These are phyloP conservation scores for Tachycineta bicolor DNA, from an alignment of 2,113 vertebrate species.

Conservation along the genomic window DNA sequence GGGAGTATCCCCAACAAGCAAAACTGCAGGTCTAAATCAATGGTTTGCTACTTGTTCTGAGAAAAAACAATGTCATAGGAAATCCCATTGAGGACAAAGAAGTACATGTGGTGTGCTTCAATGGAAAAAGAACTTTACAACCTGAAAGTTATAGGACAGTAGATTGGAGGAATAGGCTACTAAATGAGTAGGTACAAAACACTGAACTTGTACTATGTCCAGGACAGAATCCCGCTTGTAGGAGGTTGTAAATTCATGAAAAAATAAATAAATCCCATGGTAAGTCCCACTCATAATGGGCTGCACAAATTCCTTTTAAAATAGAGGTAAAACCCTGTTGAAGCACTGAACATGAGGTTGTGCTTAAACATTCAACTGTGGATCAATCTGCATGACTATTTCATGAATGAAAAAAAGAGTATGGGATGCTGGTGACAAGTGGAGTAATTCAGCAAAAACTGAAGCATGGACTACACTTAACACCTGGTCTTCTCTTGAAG, in stretches of 20 bases:
- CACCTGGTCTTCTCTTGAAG: neutral
- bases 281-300: neutral
- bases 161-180: neutral
- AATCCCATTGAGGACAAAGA: neutral
- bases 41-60: neutral
- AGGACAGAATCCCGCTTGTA: neutral
- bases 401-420: neutral
- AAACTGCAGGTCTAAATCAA: neutral
- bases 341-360: neutral
- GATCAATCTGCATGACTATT: rapidly evolving
- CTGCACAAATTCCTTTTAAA: neutral
- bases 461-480: neutral
- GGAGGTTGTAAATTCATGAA: neutral
- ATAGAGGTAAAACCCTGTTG: neutral
- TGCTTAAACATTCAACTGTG: neutral
- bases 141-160: neutral
- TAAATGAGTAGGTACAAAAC: neutral
- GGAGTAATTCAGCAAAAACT: neutral
- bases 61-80: neutral
- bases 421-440: neutral
- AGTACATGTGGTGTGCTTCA: neutral
- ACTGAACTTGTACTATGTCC: neutral
- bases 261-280: neutral
- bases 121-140: neutral
- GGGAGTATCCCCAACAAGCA: neutral